Evolutionary conservation across 1,140 invertebrate genomes (phyloP), one percentile per base, ranked within the genome.

Genomic region (Pogonomyrmex californicus): DNA sequence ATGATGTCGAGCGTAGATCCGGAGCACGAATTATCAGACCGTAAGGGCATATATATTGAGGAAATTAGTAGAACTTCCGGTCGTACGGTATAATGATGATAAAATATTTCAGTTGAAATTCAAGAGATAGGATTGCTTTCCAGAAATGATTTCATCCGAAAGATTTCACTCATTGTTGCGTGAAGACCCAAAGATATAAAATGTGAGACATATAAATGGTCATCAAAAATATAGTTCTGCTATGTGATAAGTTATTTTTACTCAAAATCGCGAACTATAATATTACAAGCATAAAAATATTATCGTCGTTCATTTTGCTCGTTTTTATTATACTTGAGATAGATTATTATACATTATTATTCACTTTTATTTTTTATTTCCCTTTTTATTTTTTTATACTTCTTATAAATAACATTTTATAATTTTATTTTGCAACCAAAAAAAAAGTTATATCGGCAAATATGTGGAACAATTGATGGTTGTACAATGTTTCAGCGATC

Each of bases 11-110:
- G 54, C 79, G 66, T 60, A 60, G 23, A 38, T 82, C 79, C 68
- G 79, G 30, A 49, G 17, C 54, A 60, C 9, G 79, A 83, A 60
- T 83, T 83, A 71, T 83, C 79, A 49, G 54, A 83, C 30, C 54
- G 41, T 73, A 73, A 73, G 79, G 38, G 38, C 17, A 17, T 36
- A 14, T 65, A 51, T 66, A 56, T 73, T 14, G 66, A 58, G 23
- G 5, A 71, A 82, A 82, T 82, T 60, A 82, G 66, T 51, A 54
- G 0, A 60, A 38, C 30, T 47, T 73, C 79, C 66, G 79, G 6
- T 73, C n/a, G 9, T 44, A 33, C 36, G 38, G 23, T 47, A 49
- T 14, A 73, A 71, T 66, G 6, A 73, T 36, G 6, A 44, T 36
- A 36, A 65, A 47, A 79, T 70, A 54, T 68, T 68, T 79, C 77